Evolutionary conservation across 2,797 vertebrate species (phyloP).

Genomic region (Sylvilagus floridanus): DNA sequence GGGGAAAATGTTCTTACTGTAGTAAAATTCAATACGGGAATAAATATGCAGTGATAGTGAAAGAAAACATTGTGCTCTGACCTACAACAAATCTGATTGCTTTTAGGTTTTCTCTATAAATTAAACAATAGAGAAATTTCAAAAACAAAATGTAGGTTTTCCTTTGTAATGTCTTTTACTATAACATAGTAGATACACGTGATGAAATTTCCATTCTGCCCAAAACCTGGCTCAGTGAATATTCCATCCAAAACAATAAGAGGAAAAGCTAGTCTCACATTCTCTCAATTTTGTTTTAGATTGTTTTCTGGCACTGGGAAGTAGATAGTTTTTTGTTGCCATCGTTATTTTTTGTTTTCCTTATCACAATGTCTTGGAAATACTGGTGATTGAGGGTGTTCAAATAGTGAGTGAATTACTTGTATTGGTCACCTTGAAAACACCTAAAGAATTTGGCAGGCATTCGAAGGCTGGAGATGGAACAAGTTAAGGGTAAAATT

Average conservation of each 20-base stretch:
- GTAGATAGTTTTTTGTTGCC: neutral
- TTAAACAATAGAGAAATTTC: neutral
- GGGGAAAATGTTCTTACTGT: neutral
- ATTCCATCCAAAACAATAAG: conserved; percentile 1
- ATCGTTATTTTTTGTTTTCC: neutral
- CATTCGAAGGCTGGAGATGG: conserved; percentile 45
- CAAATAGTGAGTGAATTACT: conserved; percentile 36
- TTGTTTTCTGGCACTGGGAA: conserved; percentile 44
- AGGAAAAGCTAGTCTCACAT: conserved; percentile 23
- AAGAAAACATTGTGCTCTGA: conserved; percentile 27
- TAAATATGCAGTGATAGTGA: neutral
- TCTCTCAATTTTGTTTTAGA: conserved; percentile 30
- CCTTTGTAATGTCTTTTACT: conserved; percentile 12
- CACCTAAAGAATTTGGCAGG: conserved; percentile 64
- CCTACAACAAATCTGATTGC: neutral
- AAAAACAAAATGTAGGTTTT: neutral
- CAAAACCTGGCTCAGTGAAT: neutral
- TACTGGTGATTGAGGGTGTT: neutral
- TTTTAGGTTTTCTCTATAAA: conserved; percentile 34
- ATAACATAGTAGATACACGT: neutral
- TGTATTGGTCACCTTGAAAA: conserved; percentile 60
- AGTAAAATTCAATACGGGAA: neutral
- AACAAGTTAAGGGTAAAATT: conserved; percentile 61
- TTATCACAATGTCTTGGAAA: neutral
- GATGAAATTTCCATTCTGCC: conserved; percentile 17